These are phyloP conservation scores for Andricus quercusramuli DNA, from an alignment of 2,888 invertebrate genomes.

Conservation along the genomic window DNA sequence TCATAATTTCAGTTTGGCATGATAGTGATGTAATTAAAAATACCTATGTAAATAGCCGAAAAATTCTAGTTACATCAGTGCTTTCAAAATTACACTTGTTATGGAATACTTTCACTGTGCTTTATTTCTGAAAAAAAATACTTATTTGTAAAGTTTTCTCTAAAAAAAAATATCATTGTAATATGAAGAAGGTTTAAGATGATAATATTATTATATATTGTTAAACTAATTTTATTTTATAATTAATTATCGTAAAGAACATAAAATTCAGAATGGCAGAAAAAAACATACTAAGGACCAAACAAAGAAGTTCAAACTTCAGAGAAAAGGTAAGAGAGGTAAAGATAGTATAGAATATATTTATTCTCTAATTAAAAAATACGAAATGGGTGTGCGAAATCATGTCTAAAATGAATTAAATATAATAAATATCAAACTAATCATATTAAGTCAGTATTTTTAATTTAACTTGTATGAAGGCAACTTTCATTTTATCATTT, in stretches of 20 bases:
- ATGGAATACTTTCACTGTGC: no score
- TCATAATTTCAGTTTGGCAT: not conserved
- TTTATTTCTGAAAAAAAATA: no score
- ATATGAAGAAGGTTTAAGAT: no score
- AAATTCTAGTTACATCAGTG: no score
- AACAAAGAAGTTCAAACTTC: conserved; percentile 25
- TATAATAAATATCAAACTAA: conserved; percentile 12
- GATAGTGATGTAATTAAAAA: no score
- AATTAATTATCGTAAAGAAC: not conserved
- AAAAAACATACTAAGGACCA: conserved; percentile 15
- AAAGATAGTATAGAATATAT: not conserved
- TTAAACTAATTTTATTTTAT: not conserved
- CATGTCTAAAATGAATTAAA: conserved; percentile 2
- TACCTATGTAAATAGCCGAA: no score
- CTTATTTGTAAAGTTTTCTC: no score
- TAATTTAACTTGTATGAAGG: not conserved
- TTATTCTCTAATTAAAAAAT: conserved; percentile 15
- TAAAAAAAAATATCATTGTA: no score
- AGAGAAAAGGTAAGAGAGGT: not conserved
- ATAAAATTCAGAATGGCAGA: not conserved
- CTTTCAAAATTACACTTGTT: no score
- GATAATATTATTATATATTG: not conserved
- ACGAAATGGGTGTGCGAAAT: not conserved
- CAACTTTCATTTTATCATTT: not conserved
- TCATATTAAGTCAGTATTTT: not conserved